phyloP scores from a whole-genome alignment of 2,888 invertebrate genomes.

The Horisme vitalbata region DNA sequence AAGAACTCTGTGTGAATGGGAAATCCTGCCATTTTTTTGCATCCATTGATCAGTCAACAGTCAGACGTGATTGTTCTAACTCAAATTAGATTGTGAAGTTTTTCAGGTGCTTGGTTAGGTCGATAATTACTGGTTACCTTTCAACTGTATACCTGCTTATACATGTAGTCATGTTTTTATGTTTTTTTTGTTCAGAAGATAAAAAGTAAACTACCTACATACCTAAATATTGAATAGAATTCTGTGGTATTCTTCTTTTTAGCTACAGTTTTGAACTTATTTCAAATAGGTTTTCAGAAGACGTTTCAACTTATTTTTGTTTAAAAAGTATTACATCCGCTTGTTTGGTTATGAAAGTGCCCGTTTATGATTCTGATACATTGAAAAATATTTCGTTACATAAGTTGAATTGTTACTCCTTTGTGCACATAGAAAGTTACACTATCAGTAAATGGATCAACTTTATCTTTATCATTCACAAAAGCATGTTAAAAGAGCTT shows the following conservation, averaged over 20 bases:
- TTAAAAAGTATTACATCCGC: no score
- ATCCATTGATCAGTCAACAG: background rate
- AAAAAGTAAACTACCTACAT: no score
- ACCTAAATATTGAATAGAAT: no score
- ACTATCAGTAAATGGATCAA: conserved; percentile 44
- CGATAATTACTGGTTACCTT: background rate
- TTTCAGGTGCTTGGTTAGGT: background rate
- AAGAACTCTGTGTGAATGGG: conserved; percentile 13
- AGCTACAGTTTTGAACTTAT: no score
- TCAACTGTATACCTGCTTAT: background rate
- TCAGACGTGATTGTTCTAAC: background rate
- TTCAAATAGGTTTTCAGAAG: no score
- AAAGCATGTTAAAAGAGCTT: conserved; percentile 7
- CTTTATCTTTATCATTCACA: conserved; percentile 23
- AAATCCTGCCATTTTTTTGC: conserved; percentile 11
- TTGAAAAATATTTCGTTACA: conserved; percentile 10
- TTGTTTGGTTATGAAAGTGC: no score
- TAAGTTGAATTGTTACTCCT: conserved; percentile 24
- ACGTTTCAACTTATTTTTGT: background rate
- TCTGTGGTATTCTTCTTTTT: no score
- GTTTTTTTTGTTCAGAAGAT: conserved; percentile 2
- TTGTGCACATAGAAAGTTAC: conserved; percentile 36
- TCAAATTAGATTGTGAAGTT: conserved; percentile 4
- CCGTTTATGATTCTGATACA: no score
- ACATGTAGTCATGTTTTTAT: background rate